Evolutionary conservation across 2,797 vertebrate species (phyloP), one percentile per base, ranked within the genome.

Genomic region (Bradypodion ventrale): DNA sequence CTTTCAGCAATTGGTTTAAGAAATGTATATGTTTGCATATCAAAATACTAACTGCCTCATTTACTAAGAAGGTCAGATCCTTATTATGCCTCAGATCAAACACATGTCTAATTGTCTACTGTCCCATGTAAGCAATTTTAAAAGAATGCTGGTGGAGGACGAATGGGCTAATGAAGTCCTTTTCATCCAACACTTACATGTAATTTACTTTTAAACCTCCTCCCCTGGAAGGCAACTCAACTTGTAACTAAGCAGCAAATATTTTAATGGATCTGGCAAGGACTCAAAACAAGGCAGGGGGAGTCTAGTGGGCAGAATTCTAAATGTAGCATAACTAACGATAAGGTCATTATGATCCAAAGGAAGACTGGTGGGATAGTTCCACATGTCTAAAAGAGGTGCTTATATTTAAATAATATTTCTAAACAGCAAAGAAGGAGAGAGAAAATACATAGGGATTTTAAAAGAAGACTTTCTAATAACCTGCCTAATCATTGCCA

Each of bases 131-230:
- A 93, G 91, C 91, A 94, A 93, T 93, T 94, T 93, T 83, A 90
- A 91, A 91, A 85, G 93, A 93, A 91, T 92, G 93, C 89, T 90
- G 85, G 88, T 91, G 87, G 90, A 91, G 89, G 88, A 93, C 94
- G 92, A 92, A 92, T 89, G 91, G 88, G 90, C 91, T 94, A 93
- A 95, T 93, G 92, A 93, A 92, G 88, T 86, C 87, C 89, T 90
- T 92, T 93, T 93, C 85, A 92, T 93, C 89, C 15, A 74, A 93
- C 91, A 87, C 90, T 93, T 92, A 89, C 29, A 88, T 93, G 87
- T 84, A 94, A 94, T 94, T 94, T 94, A 92, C 90, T 94, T 90
- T 87, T 87, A 94, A 92, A 92, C 86, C 90, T 78, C 44, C 75
- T 92, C 89, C 87, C 81, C 78, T 85, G 87, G 91, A 92, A 91